A percentile compares a stretch with the other conserved stretches of the same genome.
Conservation (phyloP, 2,797 vertebrate genomes). For the Pelodytes ibericus region DNA sequence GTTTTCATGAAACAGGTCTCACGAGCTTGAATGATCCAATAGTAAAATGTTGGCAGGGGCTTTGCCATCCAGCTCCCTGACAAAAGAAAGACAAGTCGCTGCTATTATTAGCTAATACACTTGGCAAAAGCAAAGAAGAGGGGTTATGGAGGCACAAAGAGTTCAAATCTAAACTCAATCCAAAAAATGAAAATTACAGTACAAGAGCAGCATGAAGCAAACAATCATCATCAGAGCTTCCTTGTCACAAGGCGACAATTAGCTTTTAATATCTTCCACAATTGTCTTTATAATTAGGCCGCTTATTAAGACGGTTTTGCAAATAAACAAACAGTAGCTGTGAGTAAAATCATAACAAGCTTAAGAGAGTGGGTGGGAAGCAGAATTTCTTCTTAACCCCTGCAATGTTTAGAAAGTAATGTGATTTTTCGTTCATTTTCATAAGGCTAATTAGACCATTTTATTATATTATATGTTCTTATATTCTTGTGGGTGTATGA, state of each 20-base stretch:
- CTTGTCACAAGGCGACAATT: constrained; percentile 47
- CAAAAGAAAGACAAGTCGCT: constrained; percentile 40
- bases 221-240: constrained; percentile 48
- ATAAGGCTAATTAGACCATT: too few relatives aligned
- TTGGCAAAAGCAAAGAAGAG: constrained; percentile 45
- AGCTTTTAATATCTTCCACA: constrained; percentile 50
- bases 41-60: constrained; percentile 31
- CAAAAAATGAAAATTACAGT: constrained; percentile 52
- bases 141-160: constrained; percentile 43
- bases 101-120: constrained; percentile 49
- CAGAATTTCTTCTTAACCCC: constrained; percentile 4
- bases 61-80: constrained; percentile 28
- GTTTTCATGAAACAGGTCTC: constrained; percentile 19
- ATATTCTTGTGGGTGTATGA: too few relatives aligned
- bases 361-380: constrained; percentile 11
- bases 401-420: not conserved
- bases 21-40: not conserved
- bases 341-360: constrained; percentile 38
- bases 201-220: constrained; percentile 41
- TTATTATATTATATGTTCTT: too few relatives aligned
- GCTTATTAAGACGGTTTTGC: constrained; percentile 42
- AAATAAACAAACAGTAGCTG: constrained; percentile 51
- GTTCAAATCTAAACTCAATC: constrained; percentile 22
- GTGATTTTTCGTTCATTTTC: too few relatives aligned
- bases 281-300: constrained; percentile 50